Evolutionary conservation across 2,888 invertebrate species (phyloP).

Genomic region (Urechis unicinctus): DNA sequence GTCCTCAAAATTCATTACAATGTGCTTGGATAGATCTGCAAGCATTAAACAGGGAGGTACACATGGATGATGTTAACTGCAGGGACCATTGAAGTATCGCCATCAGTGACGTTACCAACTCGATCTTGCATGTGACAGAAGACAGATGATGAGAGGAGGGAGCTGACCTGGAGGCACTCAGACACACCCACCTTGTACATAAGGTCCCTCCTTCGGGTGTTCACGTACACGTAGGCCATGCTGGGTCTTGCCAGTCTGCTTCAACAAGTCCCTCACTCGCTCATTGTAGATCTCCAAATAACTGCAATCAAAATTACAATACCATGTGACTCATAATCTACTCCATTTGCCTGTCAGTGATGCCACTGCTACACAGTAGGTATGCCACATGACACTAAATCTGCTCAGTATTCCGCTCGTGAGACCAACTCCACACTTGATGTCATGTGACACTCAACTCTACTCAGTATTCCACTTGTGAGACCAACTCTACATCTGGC

Average conservation of each 20-base stretch:
- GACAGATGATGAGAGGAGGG: no score
- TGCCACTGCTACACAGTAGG: no score
- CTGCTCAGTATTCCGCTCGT: no score
- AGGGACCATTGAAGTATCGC: not conserved
- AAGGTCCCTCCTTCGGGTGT: conserved; percentile 68
- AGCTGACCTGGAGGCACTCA: no score
- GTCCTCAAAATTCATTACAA: conserved; percentile 35
- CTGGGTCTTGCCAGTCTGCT: conserved; percentile 20
- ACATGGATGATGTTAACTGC: not conserved
- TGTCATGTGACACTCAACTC: no score
- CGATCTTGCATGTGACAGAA: no score
- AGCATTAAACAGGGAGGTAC: conserved; percentile 1
- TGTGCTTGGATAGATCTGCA: conserved; percentile 41
- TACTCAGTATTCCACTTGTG: no score
- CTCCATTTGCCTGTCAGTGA: not conserved
- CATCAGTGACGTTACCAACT: not conserved
- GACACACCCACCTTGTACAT: conserved; percentile 64
- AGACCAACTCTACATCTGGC: no score
- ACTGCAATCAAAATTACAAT: conserved; percentile 46
- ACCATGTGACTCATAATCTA: not conserved
- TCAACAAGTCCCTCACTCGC: conserved; percentile 64
- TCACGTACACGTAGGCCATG: conserved; percentile 68
- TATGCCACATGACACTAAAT: no score
- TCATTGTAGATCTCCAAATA: conserved; percentile 79
- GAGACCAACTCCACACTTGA: no score